Evolutionary conservation across 2,797 vertebrate genomes (phyloP), one percentile per base, ranked within the genome.

Genomic region (Crocodylus rhombifer): DNA sequence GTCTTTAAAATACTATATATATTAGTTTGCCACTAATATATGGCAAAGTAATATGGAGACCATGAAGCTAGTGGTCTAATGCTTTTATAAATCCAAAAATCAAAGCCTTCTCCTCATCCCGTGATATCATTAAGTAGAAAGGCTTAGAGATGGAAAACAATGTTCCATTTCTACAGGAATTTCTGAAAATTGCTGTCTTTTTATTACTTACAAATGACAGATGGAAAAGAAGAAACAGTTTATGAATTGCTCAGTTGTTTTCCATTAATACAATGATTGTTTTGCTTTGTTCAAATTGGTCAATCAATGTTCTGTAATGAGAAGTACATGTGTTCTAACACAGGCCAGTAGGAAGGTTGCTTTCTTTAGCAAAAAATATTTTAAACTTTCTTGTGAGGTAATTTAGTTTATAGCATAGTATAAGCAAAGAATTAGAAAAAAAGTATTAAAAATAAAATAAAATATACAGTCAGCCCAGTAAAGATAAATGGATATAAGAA

Each of bases 321-420:
- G 28, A 89, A 93, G 82, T 86, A 80, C 36, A 76, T 36, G 28
- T 90, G 6, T 77, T 90, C 80, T 90, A 61, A 87, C 55, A 89
- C 14, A 80, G 26, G 63, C 2, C 28, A 63, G 10, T 65, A 18
- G 25, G 7, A 81, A 80, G 79, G 2, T 65, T 91, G 51, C 76
- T 89, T 83, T 58, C 4, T 78, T 89, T 21, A 26, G 51, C 3
- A 86, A 87, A 83, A 64, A 87, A 4, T 1, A 0, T 86, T 92
- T 86, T 30, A 92, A 81, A 84, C 6, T 65, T 5, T 86, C 33
- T 77, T 18, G 58, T 60, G n/a, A 89, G 6, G 12, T 23, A 92
- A 86, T 74, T 92, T 65, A 16, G 67, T 2, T 15, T 69, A 75
- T 60, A 85, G 64, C 15, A 65, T 83, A 90, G 88, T 85, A 73